phyloP scores from a whole-genome alignment of 2,888 invertebrate genomes.

The Agapostemon virescens region DNA sequence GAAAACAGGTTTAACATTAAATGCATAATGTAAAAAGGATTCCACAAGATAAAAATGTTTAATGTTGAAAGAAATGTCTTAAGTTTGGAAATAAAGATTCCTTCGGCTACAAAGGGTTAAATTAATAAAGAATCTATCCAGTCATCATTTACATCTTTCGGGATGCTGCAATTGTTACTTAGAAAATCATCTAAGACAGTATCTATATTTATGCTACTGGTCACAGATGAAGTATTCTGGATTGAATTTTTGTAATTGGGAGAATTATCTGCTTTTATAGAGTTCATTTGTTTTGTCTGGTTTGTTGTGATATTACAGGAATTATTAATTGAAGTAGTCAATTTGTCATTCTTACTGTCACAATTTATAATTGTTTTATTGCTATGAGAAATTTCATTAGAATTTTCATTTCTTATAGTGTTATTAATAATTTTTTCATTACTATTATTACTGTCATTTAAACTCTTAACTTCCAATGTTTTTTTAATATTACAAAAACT shows the following conservation, averaged over 20 bases:
- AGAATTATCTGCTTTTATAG: background rate
- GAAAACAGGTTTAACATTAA: no score
- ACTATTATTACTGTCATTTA: constrained; percentile 2
- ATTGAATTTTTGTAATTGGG: constrained; percentile 7
- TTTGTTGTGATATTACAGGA: background rate
- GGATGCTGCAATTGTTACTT: constrained; percentile 24
- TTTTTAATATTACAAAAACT: constrained; percentile 53
- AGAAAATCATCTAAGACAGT: constrained; percentile 48
- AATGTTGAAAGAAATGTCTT: no score
- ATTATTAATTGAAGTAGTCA: background rate
- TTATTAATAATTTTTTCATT: background rate
- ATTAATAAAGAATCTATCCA: constrained; percentile 53
- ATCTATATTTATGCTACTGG: constrained; percentile 43
- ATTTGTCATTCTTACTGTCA: constrained; percentile 4
- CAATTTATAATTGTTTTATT: background rate
- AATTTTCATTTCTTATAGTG: background rate
- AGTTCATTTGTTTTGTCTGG: background rate
- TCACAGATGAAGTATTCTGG: background rate
- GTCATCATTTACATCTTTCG: constrained; percentile 51
- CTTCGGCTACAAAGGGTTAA: no score
- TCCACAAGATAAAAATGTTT: no score
- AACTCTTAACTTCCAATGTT: constrained; percentile 26
- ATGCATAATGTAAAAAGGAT: no score
- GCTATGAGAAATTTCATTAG: background rate
- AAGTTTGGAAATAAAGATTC: no score